A percentile compares a stretch with the other conserved stretches of the same genome.
These are phyloP conservation scores for Incurvaria masculella DNA, from an alignment of 2,888 invertebrate genomes.

Conservation along the genomic window DNA sequence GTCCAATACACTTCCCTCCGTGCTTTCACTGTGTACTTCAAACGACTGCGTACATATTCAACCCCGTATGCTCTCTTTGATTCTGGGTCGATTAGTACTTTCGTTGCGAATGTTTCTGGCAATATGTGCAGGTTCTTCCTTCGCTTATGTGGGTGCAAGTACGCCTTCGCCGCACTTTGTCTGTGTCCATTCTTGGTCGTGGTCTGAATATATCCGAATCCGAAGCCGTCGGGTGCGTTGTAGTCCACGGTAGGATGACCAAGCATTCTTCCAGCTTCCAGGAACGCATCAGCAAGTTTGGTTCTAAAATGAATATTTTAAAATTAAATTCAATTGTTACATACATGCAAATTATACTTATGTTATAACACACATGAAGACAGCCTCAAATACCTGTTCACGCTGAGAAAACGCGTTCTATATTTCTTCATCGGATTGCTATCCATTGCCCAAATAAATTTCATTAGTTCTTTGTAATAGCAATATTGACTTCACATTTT, in stretches of 20 bases:
- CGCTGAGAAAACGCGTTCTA: too few species aligned
- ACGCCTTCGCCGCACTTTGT: conserved; percentile 58
- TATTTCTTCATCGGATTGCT: too few species aligned
- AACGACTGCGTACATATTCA: conserved; percentile 41
- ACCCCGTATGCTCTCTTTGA: conserved; percentile 54
- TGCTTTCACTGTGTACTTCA: conserved; percentile 45
- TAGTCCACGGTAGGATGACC: conserved; percentile 66
- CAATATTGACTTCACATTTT: too few species aligned
- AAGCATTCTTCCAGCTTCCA: conserved; percentile 59
- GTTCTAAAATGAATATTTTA: conserved; percentile 25
- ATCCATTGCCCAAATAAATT: too few species aligned
- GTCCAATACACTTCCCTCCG: too few species aligned
- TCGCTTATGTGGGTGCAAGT: conserved; percentile 48
- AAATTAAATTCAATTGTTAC: too few species aligned
- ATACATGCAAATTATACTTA: too few species aligned
- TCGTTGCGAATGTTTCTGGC: conserved; percentile 51
- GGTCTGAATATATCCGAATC: conserved; percentile 61
- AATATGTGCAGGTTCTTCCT: conserved; percentile 57
- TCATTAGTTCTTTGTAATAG: too few species aligned
- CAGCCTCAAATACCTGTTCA: too few species aligned
- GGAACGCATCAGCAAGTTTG: conserved; percentile 58
- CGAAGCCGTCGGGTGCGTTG: conserved; percentile 55
- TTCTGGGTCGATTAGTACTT: conserved; percentile 47
- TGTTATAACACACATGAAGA: too few species aligned
- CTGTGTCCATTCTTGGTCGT: conserved; percentile 58